A percentile compares a stretch with the other conserved stretches of the same genome.
Evolutionary conservation across 2,888 invertebrate species (phyloP).

Genomic region (Chloroclystis v-ata): DNA sequence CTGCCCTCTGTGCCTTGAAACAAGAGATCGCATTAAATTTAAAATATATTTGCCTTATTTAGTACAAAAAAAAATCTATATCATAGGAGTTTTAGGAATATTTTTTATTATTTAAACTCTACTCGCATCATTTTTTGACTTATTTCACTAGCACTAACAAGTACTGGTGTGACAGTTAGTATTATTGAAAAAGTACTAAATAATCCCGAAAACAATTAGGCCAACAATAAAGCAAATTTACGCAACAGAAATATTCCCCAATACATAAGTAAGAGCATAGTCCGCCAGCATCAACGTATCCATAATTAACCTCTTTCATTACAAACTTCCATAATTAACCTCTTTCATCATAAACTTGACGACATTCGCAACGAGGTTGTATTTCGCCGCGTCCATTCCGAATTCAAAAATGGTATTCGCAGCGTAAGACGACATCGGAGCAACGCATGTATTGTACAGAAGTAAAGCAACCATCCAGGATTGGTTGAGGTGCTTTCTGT

Average conservation of each 20-base stretch:
- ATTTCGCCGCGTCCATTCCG: conserved; percentile 66
- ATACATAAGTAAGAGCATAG: conserved; percentile 62
- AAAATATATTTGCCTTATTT: too few species aligned
- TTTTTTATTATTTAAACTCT: too few species aligned
- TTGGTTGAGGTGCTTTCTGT: conserved; percentile 39
- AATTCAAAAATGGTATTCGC: conserved; percentile 61
- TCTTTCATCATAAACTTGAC: conserved; percentile 58
- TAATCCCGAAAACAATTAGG: too few species aligned
- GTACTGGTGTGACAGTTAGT: too few species aligned
- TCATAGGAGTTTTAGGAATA: too few species aligned
- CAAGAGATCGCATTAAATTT: conserved; percentile 27
- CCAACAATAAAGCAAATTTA: too few species aligned
- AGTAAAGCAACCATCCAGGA: conserved; percentile 68
- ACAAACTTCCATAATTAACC: conserved; percentile 55
- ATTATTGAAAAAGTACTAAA: too few species aligned
- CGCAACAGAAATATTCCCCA: too few species aligned
- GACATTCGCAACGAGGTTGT: conserved; percentile 54
- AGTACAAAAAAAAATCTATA: too few species aligned
- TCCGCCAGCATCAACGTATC: conserved; percentile 40
- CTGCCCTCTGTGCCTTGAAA: conserved; percentile 54
- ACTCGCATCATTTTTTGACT: too few species aligned
- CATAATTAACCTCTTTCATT: conserved; percentile 57
- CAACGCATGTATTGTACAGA: conserved; percentile 63
- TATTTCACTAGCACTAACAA: too few species aligned
- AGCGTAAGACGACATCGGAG: conserved; percentile 66